phyloP scores from a whole-genome alignment of 2,113 vertebrate genomes.

The Arvicanthis niloticus region DNA sequence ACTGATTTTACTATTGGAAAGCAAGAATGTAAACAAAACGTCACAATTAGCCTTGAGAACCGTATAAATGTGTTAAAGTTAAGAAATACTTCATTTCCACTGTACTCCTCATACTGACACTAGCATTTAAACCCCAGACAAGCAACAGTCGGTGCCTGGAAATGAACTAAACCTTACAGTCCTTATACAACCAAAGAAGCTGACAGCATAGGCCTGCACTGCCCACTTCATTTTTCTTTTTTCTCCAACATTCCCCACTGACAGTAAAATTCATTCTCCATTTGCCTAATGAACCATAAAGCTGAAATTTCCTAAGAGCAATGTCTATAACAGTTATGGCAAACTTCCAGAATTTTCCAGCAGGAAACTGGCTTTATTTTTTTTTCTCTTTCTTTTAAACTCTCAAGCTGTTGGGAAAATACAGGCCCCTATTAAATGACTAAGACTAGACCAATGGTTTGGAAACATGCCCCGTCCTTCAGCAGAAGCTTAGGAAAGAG shows the following conservation, averaged over 20 bases:
- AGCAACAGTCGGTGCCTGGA: neutral
- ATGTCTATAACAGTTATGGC: slow-evolving; percentile 73
- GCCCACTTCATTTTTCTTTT: slow-evolving; percentile 52
- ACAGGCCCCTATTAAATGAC: slow-evolving; percentile 76
- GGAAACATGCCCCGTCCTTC: slow-evolving; percentile 62
- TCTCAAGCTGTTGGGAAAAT: slow-evolving; percentile 79
- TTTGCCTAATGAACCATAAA: slow-evolving; percentile 45
- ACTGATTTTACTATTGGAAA: slow-evolving; percentile 43
- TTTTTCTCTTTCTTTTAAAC: slow-evolving; percentile 75
- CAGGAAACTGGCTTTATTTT: slow-evolving; percentile 55
- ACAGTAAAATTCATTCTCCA: slow-evolving; percentile 58
- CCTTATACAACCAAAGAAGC: neutral
- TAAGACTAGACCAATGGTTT: slow-evolving; percentile 79
- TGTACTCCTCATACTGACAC: neutral
- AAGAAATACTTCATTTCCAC: slow-evolving; percentile 52
- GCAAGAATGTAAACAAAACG: slow-evolving; percentile 33
- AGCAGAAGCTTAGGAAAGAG: slow-evolving; percentile 63
- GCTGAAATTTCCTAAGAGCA: slow-evolving; percentile 63
- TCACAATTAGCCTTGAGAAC: slow-evolving; percentile 30
- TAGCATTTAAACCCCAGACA: neutral
- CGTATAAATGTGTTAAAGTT: slow-evolving; percentile 10
- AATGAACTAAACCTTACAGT: slow-evolving; percentile 25
- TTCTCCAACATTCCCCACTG: slow-evolving; percentile 41
- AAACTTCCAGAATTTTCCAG: slow-evolving; percentile 70
- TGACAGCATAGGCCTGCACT: neutral